phyloP scores from a whole-genome alignment of 2,113 vertebrate species.

The Austrofundulus limnaeus region DNA sequence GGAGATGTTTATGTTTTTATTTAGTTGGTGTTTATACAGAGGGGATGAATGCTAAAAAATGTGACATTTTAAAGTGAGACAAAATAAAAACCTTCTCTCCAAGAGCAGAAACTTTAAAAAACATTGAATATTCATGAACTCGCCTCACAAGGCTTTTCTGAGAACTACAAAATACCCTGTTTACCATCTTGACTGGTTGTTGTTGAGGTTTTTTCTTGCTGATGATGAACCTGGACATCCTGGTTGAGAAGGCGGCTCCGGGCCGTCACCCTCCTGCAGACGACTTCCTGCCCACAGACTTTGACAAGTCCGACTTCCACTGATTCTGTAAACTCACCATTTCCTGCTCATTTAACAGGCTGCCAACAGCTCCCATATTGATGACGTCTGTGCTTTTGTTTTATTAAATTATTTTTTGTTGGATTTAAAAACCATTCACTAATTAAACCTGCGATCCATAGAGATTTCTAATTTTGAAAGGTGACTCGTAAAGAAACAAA shows the following conservation, averaged over 20 bases:
- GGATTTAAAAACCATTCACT: not conserved
- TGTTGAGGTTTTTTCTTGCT: constrained; percentile 3
- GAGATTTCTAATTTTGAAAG: too few relatives aligned
- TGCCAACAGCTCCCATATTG: constrained; percentile 22
- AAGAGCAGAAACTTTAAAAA: not conserved
- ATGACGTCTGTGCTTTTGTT: not conserved
- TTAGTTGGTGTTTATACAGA: not conserved
- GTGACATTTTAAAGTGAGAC: not conserved
- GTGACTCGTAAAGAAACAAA: not conserved
- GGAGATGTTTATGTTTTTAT: not conserved
- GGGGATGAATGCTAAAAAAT: not conserved
- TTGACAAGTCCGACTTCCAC: constrained; percentile 48
- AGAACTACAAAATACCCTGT: not conserved
- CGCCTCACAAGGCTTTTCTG: not conserved
- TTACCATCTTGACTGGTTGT: constrained; percentile 9
- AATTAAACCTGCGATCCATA: not conserved
- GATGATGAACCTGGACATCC: constrained; percentile 51
- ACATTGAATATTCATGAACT: constrained; percentile 6
- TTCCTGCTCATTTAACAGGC: constrained; percentile 13
- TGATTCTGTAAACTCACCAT: constrained; percentile 24
- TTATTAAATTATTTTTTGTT: not conserved
- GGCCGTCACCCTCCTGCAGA: constrained; percentile 46
- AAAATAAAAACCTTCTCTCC: not conserved
- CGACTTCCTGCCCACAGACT: constrained; percentile 31
- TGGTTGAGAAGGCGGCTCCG: constrained; percentile 34